Percentiles rank a stretch among this genome's conserved stretches.
Evolutionary conservation across 1,140 invertebrate genomes (phyloP).

Genomic region (Zaprionus ornatus): DNA sequence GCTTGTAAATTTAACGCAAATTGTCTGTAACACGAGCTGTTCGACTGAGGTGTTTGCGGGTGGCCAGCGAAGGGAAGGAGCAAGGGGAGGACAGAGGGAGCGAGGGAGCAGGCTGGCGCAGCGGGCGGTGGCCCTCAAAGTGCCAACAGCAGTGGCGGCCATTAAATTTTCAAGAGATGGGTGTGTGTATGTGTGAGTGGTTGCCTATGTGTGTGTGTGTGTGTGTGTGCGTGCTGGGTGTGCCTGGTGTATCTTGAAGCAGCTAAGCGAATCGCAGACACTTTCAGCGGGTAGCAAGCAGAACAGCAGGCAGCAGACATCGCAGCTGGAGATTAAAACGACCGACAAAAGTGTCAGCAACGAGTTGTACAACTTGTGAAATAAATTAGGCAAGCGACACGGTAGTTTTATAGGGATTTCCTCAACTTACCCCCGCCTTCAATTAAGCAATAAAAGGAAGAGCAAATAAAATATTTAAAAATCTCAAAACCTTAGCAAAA

Average conservation of each 20-base stretch:
- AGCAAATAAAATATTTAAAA: not conserved
- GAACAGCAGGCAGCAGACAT: slow-evolving; percentile 25
- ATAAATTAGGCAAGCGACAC: not conserved
- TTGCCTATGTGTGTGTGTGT: slow-evolving; percentile 16
- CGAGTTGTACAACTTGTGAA: slow-evolving; percentile 9
- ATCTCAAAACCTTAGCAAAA: not conserved
- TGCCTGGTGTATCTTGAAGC: slow-evolving; percentile 47
- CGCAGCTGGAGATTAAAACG: slow-evolving; percentile 46
- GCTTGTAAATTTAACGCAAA: slow-evolving; percentile 81
- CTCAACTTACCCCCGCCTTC: not conserved
- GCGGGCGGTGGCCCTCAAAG: slow-evolving; percentile 42
- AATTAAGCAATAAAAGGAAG: not conserved
- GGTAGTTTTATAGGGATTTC: not conserved
- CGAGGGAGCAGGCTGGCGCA: slow-evolving; percentile 6
- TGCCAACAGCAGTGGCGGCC: slow-evolving; percentile 69
- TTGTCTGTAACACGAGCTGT: slow-evolving; percentile 78
- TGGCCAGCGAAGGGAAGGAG: not conserved
- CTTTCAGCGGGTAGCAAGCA: slow-evolving; percentile 4
- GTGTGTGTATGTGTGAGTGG: slow-evolving; percentile 5
- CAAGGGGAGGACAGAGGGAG: not conserved
- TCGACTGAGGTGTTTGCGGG: slow-evolving; percentile 49
- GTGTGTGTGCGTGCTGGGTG: slow-evolving; percentile 37
- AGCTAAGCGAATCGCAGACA: slow-evolving; percentile 44
- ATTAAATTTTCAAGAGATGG: slow-evolving; percentile 77
- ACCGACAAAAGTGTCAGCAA: slow-evolving; percentile 61